Base-by-base conservation (phyloP, 2,797 vertebrate genomes). In the Spea hammondii region DNA sequence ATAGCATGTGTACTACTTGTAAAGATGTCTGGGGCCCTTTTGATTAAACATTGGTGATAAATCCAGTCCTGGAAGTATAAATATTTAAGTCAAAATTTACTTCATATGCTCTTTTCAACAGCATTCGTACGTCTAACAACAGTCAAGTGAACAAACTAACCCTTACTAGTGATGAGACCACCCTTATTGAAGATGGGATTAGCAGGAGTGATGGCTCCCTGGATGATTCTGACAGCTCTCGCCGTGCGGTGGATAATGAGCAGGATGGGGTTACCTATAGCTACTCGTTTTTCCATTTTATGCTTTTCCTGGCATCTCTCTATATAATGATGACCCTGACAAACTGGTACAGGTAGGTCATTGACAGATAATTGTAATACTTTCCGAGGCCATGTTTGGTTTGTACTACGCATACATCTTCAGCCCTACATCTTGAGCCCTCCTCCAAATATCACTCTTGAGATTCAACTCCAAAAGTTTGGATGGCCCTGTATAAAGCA, bases 261-360 rank as follows among this genome's bases (percentile, higher is more conserved):
- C 94, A 90, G 83, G 97, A 98, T 4, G 97, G 96, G 0, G 97
- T 99, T 82, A 98, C 95, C 12, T 99, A 99, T 86, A 98, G 96
- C 72, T 99, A 99, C 77, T 98, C 97, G 8, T 99, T 99, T 90
- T 99, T 99, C 86, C 98, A 99, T 88, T 99, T 99, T 86, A 99
- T 99, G 97, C 92, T 99, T 73, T 99, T 99, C 89, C 88, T 99
- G 88, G 97, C 97, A 0, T 99, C 98, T 0, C 94, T 99, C 6
- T 99, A 99, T 87, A 99, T 99, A 88, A 99, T 99, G 98, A 99
- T 99, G 98, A 99, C 97, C 0, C 93, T 99, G 65, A 99, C 98
- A 91, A 99, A 99, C 91, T 99, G 98, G 98, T 96, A 96, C 91
- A 96, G 95, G 95, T 96, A 87, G 8, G 86, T 84, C 8, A 0